Base-by-base conservation (phyloP, 2,113 vertebrate species). In the Bubo blakistoni region DNA sequence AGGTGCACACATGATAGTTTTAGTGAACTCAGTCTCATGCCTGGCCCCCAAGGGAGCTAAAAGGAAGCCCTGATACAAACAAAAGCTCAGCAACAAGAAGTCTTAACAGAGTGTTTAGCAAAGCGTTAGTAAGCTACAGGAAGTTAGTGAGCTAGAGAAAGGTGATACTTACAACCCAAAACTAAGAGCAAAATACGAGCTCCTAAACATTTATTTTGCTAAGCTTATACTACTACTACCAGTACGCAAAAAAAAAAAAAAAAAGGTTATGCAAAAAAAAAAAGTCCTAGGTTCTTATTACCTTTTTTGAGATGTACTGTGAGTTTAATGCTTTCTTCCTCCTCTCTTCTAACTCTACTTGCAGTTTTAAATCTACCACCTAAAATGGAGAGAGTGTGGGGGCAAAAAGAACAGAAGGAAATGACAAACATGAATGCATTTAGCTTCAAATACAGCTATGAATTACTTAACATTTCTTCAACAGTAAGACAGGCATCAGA, bases 291-390 rank as follows among this genome's bases (percentile, higher is more conserved):
- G 47, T 52, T 32, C 42, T 62, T 34, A 76, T 13, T 95, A 99
- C 99, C 98, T 98, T 97, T 98, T 80, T 93, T 74, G 96, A 96
- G 26, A 92, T 92, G 90, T 97, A 98, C 92, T 98, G 98, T 58
- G 98, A 94, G 72, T 96, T 83, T 67, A 98, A 97, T 36, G 97
- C 96, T 97, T 98, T 99, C 46, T 98, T 98, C 76, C 98, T 98
- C 90, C 98, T 99, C 76, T 98, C 98, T 97, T 98, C 98, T 91
- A 99, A 97, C 87, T 99, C 98, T 94, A 98, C 98, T 90, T 98
- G 99, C 8, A 99, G 97, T 96, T 99, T 99, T 92, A 99, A 98
- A 97, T 99, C 98, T 74, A 99, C 98, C 62, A 99, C 98, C 99
- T 99, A 90, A 79, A 90, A 65, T 44, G 8, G 74, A 51, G 9